phyloP scores from a whole-genome alignment of 2,888 invertebrate genomes.

The Chymomyza fuscimana region DNA sequence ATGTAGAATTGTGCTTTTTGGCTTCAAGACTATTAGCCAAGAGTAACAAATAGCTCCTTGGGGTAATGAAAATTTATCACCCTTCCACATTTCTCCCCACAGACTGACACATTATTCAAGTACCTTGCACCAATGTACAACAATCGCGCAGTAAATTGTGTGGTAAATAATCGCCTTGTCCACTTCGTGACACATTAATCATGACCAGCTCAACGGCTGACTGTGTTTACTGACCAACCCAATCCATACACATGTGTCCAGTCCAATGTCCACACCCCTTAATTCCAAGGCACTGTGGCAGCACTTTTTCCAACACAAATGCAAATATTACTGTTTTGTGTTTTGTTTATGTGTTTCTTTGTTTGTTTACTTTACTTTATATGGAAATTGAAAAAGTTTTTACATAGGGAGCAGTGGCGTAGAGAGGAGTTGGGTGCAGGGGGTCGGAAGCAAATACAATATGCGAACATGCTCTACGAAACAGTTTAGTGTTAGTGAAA shows the following conservation, averaged over 20 bases:
- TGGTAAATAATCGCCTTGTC: conserved; percentile 48
- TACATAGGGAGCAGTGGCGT: not conserved
- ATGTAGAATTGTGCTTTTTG: too few relatives aligned
- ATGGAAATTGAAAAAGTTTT: conserved; percentile 69
- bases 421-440: too few relatives aligned
- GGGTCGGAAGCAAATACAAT: too few relatives aligned
- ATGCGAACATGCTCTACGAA: too few relatives aligned
- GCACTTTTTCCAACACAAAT: not conserved
- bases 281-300: not conserved
- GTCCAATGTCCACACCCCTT: conserved; percentile 18
- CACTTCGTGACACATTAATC: conserved; percentile 73
- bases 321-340: not conserved
- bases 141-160: conserved; percentile 27
- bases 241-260: conserved; percentile 43
- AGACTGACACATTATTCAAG: not conserved
- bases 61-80: not conserved
- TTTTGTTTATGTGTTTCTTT: conserved; percentile 36
- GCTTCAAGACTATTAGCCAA: too few relatives aligned
- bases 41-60: not conserved
- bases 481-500: not conserved
- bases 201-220: conserved; percentile 73
- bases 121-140: conserved; percentile 50
- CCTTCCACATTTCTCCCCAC: not conserved
- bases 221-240: conserved; percentile 15
- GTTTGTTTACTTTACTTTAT: conserved; percentile 50